A percentile compares a stretch with the other conserved stretches of the same genome.
Conservation (phyloP, 2,113 vertebrate genomes). For the Anhinga rufa region DNA sequence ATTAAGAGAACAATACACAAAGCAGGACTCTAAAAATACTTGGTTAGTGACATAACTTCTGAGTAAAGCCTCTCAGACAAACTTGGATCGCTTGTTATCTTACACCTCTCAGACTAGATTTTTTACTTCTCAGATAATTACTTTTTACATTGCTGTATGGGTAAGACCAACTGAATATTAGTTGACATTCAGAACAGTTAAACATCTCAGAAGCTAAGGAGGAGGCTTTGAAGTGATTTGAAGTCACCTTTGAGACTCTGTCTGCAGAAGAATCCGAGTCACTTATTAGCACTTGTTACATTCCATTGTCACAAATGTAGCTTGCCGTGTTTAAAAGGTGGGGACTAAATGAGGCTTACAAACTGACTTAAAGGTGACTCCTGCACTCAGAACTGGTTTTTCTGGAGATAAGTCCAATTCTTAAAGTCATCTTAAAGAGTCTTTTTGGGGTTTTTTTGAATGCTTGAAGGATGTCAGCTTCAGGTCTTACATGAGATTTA, state of each 20-base stretch:
- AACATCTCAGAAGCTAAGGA: background rate
- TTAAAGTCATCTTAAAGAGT: background rate
- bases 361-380: background rate
- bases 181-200: background rate
- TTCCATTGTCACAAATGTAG: background rate
- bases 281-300: background rate
- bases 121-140: background rate
- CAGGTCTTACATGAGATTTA: background rate
- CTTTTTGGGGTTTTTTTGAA: too few species aligned
- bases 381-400: background rate
- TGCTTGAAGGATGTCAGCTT: background rate
- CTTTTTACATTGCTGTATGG: background rate
- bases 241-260: background rate
- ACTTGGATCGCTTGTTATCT: background rate
- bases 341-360: background rate
- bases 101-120: background rate
- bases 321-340: background rate
- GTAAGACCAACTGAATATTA: background rate
- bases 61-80: background rate
- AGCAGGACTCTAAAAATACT: background rate
- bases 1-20: background rate
- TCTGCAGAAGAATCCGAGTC: background rate
- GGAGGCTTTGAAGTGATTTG: background rate
- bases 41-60: background rate
- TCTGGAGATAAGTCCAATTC: background rate